Conservation (phyloP, 1,140 invertebrate genomes). For the Sitobion miscanthi region DNA sequence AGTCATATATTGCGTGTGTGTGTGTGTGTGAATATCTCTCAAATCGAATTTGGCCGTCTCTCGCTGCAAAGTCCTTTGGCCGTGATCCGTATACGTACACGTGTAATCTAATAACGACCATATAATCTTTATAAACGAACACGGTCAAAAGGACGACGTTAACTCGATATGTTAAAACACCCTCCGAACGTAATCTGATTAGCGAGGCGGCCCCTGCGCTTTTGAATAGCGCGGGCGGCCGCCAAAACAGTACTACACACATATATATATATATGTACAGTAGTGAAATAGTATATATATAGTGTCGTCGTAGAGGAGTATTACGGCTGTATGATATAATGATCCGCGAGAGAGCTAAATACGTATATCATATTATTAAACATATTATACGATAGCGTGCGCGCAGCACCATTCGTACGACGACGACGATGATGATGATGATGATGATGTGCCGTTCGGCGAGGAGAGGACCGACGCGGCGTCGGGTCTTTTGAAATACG, state of each 20-base stretch:
- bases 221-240: not conserved
- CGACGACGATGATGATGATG: too few relatives aligned
- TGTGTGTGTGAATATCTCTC: not conserved
- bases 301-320: not conserved
- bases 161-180: conserved; percentile 52
- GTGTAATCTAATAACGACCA: conserved; percentile 55
- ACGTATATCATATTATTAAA: not conserved
- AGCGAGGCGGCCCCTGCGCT: not conserved
- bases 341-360: not conserved
- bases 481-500: not conserved
- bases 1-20: not conserved
- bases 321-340: not conserved
- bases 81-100: not conserved
- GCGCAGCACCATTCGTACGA: not conserved
- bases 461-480: too few relatives aligned
- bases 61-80: not conserved
- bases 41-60: conserved; percentile 43
- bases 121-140: conserved; percentile 49
- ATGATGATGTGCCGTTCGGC: too few relatives aligned
- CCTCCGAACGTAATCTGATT: conserved; percentile 35
- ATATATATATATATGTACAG: not conserved
- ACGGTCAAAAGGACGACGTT: conserved; percentile 54
- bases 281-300: not conserved
- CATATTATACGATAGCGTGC: too few relatives aligned
- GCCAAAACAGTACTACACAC: not conserved